These are phyloP conservation scores for Nansenia antarctica DNA, from an alignment of 2,113 vertebrate genomes.

Conservation along the genomic window DNA sequence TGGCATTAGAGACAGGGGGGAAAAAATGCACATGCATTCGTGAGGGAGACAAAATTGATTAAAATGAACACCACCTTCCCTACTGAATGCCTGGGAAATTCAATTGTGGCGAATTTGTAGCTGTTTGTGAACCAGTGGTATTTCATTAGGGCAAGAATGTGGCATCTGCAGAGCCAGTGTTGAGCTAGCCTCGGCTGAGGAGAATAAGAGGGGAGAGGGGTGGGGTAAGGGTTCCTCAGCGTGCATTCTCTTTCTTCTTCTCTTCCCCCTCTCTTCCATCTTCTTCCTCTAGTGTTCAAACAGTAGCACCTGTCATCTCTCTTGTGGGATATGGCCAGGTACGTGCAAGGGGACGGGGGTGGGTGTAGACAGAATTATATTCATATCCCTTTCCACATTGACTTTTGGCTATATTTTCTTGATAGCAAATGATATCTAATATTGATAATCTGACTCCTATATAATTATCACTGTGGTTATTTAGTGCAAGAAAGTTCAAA, in stretches of 20 bases:
- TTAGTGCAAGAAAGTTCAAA: too few species aligned
- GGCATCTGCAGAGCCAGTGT: not conserved
- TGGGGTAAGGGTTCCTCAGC: not conserved
- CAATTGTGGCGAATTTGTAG: slow-evolving; percentile 22
- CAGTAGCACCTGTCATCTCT: too few species aligned
- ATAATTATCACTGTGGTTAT: too few species aligned
- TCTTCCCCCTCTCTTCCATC: too few species aligned
- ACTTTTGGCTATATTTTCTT: too few species aligned
- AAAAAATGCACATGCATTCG: slow-evolving; percentile 30
- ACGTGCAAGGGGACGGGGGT: too few species aligned
- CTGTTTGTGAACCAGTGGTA: slow-evolving; percentile 27
- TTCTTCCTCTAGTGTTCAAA: not conserved
- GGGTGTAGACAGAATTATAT: too few species aligned
- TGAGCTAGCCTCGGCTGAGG: not conserved
- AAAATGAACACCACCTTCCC: slow-evolving; percentile 27
- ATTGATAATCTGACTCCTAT: too few species aligned
- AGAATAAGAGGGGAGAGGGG: not conserved
- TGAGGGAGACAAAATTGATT: slow-evolving; percentile 31
- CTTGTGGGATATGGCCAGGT: too few species aligned
- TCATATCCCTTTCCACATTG: too few species aligned
- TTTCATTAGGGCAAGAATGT: slow-evolving; percentile 21
- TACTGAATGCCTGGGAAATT: slow-evolving; percentile 11
- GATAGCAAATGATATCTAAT: too few species aligned
- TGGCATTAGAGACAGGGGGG: slow-evolving; percentile 31
- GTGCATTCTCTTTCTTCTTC: not conserved